Evolutionary conservation across 2,797 vertebrate genomes (phyloP).

Genomic region (Acanthurus leucopareius): DNA sequence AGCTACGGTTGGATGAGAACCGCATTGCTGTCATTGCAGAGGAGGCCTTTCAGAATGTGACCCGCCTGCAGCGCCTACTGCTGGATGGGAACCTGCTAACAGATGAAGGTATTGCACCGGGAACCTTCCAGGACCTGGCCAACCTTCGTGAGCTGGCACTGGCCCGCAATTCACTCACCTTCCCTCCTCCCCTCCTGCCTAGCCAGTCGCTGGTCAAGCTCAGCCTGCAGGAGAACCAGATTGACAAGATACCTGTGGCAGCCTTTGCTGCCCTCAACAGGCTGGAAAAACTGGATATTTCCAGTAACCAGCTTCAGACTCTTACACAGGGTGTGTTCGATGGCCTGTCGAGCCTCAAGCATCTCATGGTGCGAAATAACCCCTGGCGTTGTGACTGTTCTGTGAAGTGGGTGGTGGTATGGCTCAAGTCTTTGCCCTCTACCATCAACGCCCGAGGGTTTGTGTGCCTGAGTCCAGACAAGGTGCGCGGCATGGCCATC

Average conservation of each 20-base stretch:
- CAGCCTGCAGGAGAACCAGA: constrained; percentile 97
- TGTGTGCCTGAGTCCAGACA: constrained; percentile 94
- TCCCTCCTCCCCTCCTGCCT: constrained; percentile 92
- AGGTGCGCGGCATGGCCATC: constrained; percentile 96
- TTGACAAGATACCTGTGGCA: constrained; percentile 92
- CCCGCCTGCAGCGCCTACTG: constrained; percentile 92
- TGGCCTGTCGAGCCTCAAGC: constrained; percentile 89
- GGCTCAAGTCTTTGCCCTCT: constrained; percentile 93
- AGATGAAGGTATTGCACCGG: constrained; percentile 94
- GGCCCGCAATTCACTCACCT: constrained; percentile 93
- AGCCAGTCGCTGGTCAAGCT: constrained; percentile 91
- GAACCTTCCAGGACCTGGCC: constrained; percentile 93
- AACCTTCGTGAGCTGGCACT: constrained; percentile 95
- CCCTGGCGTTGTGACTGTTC: constrained; percentile 96
- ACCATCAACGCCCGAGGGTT: constrained; percentile 95
- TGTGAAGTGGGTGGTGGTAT: constrained; percentile 96
- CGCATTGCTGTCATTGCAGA: constrained; percentile 95
- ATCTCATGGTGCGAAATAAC: constrained; percentile 94
- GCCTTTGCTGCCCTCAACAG: constrained; percentile 91
- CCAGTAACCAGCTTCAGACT: constrained; percentile 93
- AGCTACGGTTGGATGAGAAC: constrained; percentile 96
- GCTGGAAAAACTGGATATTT: constrained; percentile 95
- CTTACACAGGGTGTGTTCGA: constrained; percentile 94
- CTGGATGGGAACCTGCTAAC: constrained; percentile 96
- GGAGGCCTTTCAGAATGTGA: constrained; percentile 96